Conservation (phyloP, 2,888 invertebrate genomes). For the Cephus pygmeus region DNA sequence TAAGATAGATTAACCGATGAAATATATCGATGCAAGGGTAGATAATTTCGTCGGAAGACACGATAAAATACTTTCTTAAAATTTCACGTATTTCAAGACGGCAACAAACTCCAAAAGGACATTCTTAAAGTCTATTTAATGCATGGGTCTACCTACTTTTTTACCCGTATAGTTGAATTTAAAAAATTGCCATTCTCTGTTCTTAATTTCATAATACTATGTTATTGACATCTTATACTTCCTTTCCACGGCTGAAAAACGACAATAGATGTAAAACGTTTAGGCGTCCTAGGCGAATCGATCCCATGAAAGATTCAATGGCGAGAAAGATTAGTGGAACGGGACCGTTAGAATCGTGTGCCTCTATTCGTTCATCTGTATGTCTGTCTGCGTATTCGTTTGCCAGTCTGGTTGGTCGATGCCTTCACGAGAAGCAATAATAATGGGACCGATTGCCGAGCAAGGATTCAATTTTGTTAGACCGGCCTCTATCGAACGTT, state of each 20-base stretch:
- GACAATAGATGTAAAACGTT: background rate
- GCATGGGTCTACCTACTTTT: background rate
- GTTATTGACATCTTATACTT: background rate
- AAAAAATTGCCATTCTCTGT: background rate
- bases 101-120: background rate
- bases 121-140: background rate
- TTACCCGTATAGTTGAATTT: background rate
- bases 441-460: background rate
- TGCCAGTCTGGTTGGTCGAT: background rate
- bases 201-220: background rate
- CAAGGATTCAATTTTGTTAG: background rate
- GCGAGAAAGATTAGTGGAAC: background rate
- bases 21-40: background rate
- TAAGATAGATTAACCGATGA: slow-evolving; percentile 22
- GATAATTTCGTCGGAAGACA: background rate
- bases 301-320: background rate
- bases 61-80: background rate
- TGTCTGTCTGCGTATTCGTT: background rate
- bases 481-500: background rate
- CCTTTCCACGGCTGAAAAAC: background rate
- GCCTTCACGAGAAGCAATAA: background rate
- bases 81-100: too few species aligned
- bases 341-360: background rate
- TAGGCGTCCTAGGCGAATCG: background rate
- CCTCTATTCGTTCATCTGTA: background rate